phyloP scores from a whole-genome alignment of 2,888 invertebrate species.

The Metalampra italica region DNA sequence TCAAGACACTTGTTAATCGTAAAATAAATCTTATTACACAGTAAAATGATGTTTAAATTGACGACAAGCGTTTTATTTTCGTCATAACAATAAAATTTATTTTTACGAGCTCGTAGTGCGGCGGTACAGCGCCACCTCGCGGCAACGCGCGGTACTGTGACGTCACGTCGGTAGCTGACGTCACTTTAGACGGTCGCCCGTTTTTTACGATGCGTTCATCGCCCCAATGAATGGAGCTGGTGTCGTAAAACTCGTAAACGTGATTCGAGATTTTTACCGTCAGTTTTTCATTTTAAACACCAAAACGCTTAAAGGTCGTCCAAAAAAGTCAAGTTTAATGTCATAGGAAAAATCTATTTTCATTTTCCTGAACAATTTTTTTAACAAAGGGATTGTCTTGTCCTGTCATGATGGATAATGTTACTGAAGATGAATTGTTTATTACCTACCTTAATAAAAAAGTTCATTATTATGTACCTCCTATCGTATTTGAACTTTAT shows the following conservation, averaged over 20 bases:
- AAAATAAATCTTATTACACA: conserved; percentile 78
- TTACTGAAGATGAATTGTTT: too few species aligned
- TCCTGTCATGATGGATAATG: too few species aligned
- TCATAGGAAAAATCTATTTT: too few species aligned
- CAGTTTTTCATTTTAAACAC: too few species aligned
- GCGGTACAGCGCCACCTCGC: conserved; percentile 63
- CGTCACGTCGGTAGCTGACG: conserved; percentile 41
- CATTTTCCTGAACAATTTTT: too few species aligned
- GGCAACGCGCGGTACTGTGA: conserved; percentile 34
- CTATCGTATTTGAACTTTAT: too few species aligned
- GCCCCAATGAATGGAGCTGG: conserved; percentile 54
- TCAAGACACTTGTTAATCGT: conserved; percentile 78
- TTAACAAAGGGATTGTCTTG: too few species aligned
- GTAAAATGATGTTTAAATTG: conserved; percentile 78
- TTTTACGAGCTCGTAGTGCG: conserved; percentile 63
- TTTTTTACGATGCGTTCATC: conserved; percentile 53
- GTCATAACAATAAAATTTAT: conserved; percentile 79
- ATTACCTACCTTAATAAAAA: too few species aligned
- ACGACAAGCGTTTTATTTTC: conserved; percentile 79
- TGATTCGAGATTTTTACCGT: conserved; percentile 33
- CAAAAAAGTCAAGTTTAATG: too few species aligned
- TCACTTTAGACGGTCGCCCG: conserved; percentile 43
- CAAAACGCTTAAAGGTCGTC: too few species aligned
- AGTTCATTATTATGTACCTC: too few species aligned
- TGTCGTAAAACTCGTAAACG: conserved; percentile 37